Percentiles rank a stretch among this genome's conserved stretches.
phyloP scores from a whole-genome alignment of 2,888 invertebrate genomes.

The Scaeva pyrastri region DNA sequence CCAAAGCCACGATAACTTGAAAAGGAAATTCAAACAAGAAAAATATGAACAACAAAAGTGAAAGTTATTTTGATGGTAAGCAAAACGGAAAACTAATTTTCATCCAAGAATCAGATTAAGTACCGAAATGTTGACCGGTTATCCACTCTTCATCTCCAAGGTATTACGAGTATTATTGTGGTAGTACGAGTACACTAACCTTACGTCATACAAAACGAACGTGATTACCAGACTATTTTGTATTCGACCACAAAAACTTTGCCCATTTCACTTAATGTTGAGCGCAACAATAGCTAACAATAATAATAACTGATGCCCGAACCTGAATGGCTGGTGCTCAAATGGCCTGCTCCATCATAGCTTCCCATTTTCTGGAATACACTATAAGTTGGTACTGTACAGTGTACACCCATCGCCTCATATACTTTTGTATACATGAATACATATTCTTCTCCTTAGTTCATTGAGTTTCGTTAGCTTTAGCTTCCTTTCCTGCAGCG shows the following conservation, averaged over 20 bases:
- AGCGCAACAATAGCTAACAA: constrained; percentile 74
- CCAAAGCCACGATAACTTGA: constrained; percentile 31
- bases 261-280: constrained; percentile 70
- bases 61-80: constrained; percentile 56
- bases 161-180: constrained; percentile 27
- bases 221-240: constrained; percentile 72
- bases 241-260: constrained; percentile 68
- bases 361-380: constrained; percentile 1
- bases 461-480: constrained; percentile 64
- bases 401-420: background rate
- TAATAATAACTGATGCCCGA: constrained; percentile 59
- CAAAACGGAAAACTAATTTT: constrained; percentile 65
- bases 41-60: constrained; percentile 58
- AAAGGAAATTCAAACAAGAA: constrained; percentile 43
- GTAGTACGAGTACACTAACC: constrained; percentile 15
- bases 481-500: constrained; percentile 60
- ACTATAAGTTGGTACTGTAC: background rate
- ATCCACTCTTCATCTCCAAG: constrained; percentile 15
- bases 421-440: constrained; percentile 20
- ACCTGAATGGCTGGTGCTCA: constrained; percentile 32
- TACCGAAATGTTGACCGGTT: constrained; percentile 44
- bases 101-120: constrained; percentile 69
- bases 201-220: constrained; percentile 61
- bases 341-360: constrained; percentile 12
- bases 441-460: constrained; percentile 47